Conservation (phyloP, 2,113 vertebrate species). For the Rutilus rutilus region DNA sequence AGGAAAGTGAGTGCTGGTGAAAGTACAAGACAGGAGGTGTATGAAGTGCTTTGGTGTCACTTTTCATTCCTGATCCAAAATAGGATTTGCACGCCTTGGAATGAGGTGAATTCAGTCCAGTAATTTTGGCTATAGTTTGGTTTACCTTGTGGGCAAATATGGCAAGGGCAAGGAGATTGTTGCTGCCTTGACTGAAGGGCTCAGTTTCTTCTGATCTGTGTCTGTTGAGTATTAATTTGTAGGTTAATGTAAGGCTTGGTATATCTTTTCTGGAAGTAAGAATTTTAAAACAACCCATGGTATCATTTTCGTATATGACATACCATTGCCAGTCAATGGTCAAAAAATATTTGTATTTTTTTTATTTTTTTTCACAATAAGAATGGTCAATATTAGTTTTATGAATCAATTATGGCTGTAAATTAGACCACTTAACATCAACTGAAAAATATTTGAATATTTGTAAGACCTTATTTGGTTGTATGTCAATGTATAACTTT, state of each 20-base stretch:
- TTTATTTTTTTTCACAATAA: too few species aligned
- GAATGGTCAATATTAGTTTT: too few species aligned
- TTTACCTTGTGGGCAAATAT: slow-evolving; percentile 73
- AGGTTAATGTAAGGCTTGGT: neutral
- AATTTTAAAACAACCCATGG: neutral
- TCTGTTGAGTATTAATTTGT: too few species aligned
- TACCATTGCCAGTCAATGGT: too few species aligned
- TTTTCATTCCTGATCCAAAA: slow-evolving; percentile 74
- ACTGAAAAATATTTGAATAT: neutral
- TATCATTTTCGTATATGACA: too few species aligned
- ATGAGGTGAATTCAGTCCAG: slow-evolving; percentile 79
- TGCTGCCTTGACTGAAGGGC: neutral
- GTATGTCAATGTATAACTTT: neutral
- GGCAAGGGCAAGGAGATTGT: slow-evolving; percentile 63
- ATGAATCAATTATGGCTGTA: too few species aligned
- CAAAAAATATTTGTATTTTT: too few species aligned
- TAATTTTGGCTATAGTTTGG: slow-evolving; percentile 66
- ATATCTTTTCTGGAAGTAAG: neutral
- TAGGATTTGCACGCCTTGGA: slow-evolving; percentile 74
- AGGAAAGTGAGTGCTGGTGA: slow-evolving; percentile 71
- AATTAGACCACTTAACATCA: too few species aligned
- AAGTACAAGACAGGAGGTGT: slow-evolving; percentile 71
- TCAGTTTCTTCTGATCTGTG: neutral
- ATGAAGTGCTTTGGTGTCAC: slow-evolving; percentile 63
- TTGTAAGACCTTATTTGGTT: neutral